A percentile compares a stretch with the other conserved stretches of the same genome.
These are phyloP conservation scores for Triops cancriformis DNA, from an alignment of 1,140 invertebrate species.

Conservation along the genomic window DNA sequence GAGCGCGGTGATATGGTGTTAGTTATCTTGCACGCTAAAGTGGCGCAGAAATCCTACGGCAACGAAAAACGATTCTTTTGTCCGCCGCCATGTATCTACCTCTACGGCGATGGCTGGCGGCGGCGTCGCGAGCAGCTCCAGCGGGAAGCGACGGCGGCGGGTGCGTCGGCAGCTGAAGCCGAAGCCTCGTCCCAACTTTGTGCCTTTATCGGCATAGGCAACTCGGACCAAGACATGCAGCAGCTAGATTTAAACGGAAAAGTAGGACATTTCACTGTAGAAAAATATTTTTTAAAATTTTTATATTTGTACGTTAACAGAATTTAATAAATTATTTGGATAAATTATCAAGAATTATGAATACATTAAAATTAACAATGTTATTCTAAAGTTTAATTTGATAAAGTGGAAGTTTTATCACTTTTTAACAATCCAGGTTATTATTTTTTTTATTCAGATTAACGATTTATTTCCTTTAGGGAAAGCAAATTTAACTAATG, in stretches of 20 bases:
- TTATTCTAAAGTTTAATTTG: too few species aligned
- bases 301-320: too few species aligned
- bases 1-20: slow-evolving; percentile 93
- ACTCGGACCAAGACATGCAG: slow-evolving; percentile 98
- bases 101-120: slow-evolving; percentile 95
- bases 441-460: too few species aligned
- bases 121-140: slow-evolving; percentile 83
- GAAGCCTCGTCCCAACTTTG: slow-evolving; percentile 86
- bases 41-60: slow-evolving; percentile 98
- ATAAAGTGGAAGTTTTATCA: too few species aligned
- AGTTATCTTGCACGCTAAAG: slow-evolving; percentile 96
- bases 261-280: too few species aligned
- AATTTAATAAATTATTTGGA: slow-evolving; percentile 15
- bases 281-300: too few species aligned
- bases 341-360: too few species aligned
- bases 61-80: slow-evolving; percentile 99
- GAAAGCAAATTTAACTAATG: neutral
- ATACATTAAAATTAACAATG: too few species aligned
- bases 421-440: too few species aligned
- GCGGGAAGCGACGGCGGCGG: slow-evolving; percentile 45
- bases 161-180: slow-evolving; percentile 54
- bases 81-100: slow-evolving; percentile 97
- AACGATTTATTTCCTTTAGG: too few species aligned
- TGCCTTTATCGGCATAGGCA: slow-evolving; percentile 97
- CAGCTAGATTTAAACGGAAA: slow-evolving; percentile 87